These are phyloP conservation scores for Myotis findleyi DNA, from an alignment of 2,797 vertebrate genomes.

Conservation along the genomic window DNA sequence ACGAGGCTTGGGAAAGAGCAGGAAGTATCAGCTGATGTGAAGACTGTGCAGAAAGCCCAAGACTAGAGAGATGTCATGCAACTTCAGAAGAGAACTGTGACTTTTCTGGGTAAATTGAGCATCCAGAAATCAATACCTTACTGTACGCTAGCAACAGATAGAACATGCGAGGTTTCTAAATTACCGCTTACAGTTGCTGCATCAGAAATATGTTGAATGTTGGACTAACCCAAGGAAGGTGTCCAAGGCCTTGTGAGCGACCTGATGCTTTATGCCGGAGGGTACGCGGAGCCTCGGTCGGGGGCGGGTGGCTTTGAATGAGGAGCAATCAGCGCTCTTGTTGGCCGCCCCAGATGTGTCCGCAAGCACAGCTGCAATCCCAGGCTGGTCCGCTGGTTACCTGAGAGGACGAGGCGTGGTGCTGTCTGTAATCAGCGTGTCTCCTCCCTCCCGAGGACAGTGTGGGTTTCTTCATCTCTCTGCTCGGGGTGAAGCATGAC, in stretches of 20 bases:
- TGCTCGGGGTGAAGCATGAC: background rate
- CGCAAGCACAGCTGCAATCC: too few species aligned
- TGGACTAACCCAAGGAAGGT: background rate
- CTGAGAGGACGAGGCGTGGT: too few species aligned
- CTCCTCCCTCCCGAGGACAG: background rate
- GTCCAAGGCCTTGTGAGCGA: background rate
- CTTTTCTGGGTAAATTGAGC: background rate
- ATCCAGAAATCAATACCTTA: background rate
- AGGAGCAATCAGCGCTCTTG: constrained; percentile 55
- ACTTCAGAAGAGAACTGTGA: background rate
- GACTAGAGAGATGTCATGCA: too few species aligned
- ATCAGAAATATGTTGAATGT: background rate
- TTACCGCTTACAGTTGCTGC: background rate
- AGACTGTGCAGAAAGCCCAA: too few species aligned
- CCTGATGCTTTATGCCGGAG: background rate
- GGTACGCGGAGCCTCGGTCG: background rate
- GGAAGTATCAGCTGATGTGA: background rate
- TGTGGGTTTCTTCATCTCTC: background rate
- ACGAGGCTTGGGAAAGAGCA: background rate
- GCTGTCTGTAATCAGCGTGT: background rate
- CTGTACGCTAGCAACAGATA: background rate
- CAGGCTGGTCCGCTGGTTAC: too few species aligned
- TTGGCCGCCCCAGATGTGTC: background rate
- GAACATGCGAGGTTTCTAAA: background rate
- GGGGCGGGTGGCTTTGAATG: background rate